These are phyloP conservation scores for Choristoneura fumiferana DNA, from an alignment of 1,140 invertebrate genomes.

Conservation along the genomic window DNA sequence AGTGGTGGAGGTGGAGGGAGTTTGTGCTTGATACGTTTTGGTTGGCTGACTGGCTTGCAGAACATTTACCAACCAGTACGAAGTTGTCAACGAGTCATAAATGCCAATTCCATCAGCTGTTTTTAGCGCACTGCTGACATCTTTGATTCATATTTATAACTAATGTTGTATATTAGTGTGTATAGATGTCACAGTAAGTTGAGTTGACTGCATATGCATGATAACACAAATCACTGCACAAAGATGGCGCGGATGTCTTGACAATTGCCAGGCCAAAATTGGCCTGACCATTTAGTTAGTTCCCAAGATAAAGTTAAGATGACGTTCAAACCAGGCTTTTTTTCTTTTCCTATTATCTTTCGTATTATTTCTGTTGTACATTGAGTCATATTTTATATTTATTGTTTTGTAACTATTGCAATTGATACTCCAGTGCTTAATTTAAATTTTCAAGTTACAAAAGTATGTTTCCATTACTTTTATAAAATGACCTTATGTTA, in stretches of 20 bases:
- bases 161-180: not conserved
- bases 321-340: not conserved
- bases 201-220: not conserved
- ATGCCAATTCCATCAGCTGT: constrained; percentile 43
- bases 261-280: too few relatives aligned
- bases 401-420: too few relatives aligned
- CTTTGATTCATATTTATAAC: constrained; percentile 22
- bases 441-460: too few relatives aligned
- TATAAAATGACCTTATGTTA: too few relatives aligned
- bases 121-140: constrained; percentile 35
- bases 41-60: constrained; percentile 28
- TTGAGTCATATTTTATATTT: too few relatives aligned
- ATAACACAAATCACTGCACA: not conserved
- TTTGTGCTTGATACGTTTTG: constrained; percentile 6
- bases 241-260: not conserved
- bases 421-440: too few relatives aligned
- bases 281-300: not conserved
- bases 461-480: too few relatives aligned
- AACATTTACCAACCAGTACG: constrained; percentile 35
- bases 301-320: not conserved
- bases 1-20: constrained; percentile 11
- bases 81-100: constrained; percentile 44
- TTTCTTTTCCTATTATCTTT: too few relatives aligned
- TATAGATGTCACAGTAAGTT: not conserved
- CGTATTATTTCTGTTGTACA: too few relatives aligned